Conservation (phyloP, 1,140 invertebrate genomes). For the Cydia fagiglandana region DNA sequence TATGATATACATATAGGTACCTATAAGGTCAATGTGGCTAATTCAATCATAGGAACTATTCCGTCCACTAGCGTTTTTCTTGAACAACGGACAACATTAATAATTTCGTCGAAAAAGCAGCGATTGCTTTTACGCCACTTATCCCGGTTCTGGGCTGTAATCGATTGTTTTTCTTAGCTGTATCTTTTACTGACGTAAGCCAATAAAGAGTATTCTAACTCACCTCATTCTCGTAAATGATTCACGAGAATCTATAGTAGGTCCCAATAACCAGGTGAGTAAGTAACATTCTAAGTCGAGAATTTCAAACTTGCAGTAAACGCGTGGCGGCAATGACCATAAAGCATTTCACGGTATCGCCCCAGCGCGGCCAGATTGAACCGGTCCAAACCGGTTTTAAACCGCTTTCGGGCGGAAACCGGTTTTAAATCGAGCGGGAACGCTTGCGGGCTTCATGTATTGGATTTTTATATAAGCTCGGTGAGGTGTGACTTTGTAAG, state of each 20-base stretch:
- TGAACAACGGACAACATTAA: no score
- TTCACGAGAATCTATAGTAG: constrained; percentile 43
- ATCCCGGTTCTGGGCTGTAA: no score
- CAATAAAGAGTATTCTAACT: not conserved
- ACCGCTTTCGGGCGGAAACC: constrained; percentile 38
- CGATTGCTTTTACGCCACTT: no score
- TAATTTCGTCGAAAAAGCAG: no score
- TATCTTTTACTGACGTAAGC: no score
- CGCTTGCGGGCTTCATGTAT: not conserved
- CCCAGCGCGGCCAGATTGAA: constrained; percentile 34
- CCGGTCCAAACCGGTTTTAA: constrained; percentile 48
- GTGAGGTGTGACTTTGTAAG: constrained; percentile 15
- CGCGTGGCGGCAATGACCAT: constrained; percentile 56
- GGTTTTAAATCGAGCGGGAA: constrained; percentile 29
- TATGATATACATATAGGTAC: no score
- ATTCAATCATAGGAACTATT: no score
- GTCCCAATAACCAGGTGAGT: not conserved
- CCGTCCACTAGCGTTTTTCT: no score
- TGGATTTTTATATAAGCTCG: constrained; percentile 21
- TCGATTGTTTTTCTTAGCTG: no score
- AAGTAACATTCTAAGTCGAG: constrained; percentile 46
- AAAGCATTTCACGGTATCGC: constrained; percentile 57
- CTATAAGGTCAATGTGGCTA: no score
- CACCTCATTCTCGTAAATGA: not conserved
- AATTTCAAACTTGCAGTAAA: constrained; percentile 58